Evolutionary conservation across 2,113 vertebrate species (phyloP), one percentile per base, ranked within the genome.

Genomic region (Rhodinocichla rosea): DNA sequence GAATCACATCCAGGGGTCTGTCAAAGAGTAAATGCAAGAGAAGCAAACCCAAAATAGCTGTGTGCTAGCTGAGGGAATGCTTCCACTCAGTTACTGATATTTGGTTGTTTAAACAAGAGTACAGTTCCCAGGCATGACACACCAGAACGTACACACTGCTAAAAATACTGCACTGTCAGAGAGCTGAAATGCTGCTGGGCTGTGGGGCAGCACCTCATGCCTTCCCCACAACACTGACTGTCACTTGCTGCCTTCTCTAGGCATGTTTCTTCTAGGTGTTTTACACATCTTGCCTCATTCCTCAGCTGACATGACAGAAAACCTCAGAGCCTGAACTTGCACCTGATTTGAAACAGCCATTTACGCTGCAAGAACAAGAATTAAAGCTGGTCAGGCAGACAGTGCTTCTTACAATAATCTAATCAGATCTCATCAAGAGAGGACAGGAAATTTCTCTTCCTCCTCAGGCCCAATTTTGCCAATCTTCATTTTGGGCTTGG

Each of bases 381-480:
- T 62, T 89, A 84, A 93, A 96, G 73, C 90, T 84, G 88, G 90
- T 49, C 90, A 82, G 92, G 73, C 79, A 95, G 73, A 60, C 85
- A 64, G 76, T 45, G 73, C 56, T 88, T 88, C 78, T 75, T 45
- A 77, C 49, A 93, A 40, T 40, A 57, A 96, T 93, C 79, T 92
- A 83, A 95, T 93, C 93, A 93, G 83, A 81, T 87, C 83, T 92
- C 92, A 88, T 93, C 84, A 92, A 40, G 57, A 80, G 83, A 83
- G 64, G 94, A 92, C 37, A 88, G 64, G 88, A 94, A 88, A 89
- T 93, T 93, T 95, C 60, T 94, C 88, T 87, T 89, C 69, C 33
- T 96, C 92, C 94, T 92, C 83, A 60, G 91, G 92, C 96, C 92
- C 60, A 50, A 37, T 94, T 94, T 92, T 71, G 83, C 69, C 76